Evolutionary conservation across 2,797 vertebrate genomes (phyloP).

Genomic region (Austrolebias charrua): DNA sequence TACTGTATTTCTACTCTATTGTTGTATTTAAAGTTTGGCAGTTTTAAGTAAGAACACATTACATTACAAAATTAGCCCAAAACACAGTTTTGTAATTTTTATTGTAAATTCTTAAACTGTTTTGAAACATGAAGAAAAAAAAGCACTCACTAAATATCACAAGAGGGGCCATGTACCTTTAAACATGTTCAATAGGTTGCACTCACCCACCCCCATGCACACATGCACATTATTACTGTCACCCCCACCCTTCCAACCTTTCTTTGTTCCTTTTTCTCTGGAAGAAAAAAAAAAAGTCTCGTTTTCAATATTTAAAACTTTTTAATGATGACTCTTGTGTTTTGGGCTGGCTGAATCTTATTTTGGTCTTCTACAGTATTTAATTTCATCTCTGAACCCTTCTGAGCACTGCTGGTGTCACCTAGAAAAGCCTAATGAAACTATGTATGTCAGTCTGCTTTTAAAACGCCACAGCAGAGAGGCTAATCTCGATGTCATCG

Average conservation of each 20-base stretch:
- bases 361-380: constrained; percentile 4
- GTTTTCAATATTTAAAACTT: constrained; percentile 18
- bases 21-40: not conserved
- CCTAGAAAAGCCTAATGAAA: constrained; percentile 41
- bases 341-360: not conserved
- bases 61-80: constrained; percentile 1
- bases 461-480: constrained; percentile 3
- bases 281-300: constrained; percentile 6
- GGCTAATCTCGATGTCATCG: not conserved
- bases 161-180: not conserved
- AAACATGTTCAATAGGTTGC: not conserved
- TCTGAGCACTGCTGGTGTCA: constrained; percentile 42
- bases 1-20: not conserved
- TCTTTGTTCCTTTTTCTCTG: constrained; percentile 29
- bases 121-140: no score
- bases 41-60: constrained; percentile 6
- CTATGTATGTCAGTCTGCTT: not conserved
- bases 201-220: not conserved
- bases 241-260: constrained; percentile 14
- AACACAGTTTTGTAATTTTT: no score
- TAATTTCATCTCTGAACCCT: not conserved
- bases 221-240: constrained; percentile 3
- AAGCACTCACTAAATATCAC: no score
- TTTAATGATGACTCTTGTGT: constrained; percentile 13
- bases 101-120: no score